Evolutionary conservation across 92 coral and sea anemone genomes (phyloP), one percentile per base, ranked within the genome.

Genomic region (Phymanthus crucifer): DNA sequence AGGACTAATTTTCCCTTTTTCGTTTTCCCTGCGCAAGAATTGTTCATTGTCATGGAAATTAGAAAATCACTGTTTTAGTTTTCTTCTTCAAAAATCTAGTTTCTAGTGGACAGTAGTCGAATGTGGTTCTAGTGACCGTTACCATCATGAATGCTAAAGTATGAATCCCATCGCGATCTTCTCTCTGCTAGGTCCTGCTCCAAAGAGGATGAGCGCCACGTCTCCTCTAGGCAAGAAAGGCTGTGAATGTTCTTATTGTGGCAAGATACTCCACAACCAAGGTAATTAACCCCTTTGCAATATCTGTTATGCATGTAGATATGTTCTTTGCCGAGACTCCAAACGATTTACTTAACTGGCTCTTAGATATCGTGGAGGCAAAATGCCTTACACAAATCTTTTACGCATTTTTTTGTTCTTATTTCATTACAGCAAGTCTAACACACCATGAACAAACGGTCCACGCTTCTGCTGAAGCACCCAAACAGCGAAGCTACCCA

Each of bases 171-270:
- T 19, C 19, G 57, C 6, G 7, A 58, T 14, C 12, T 14, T 29
- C 19, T 73, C 75, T 74, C 4, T 69, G 56, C 32, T 46, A 96
- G 99, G 98, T 37, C 96, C 98, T 0, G 78, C 99, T 17, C 93
- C 94, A 18, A 96, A 96, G 81, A 81, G 99, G 31, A 82, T 93
- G 83, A 92, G 93, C 45, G 93, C 98, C 26, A 96, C 91, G 21
- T 96, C 99, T 4, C 99, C 99, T 29, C 85, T 96, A 18, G 99
- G 99, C 26, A 96, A 96, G 85, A 96, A 96, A 81, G 99, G 99
- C 75, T 96, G 97, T 69, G 99, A 93, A 73, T 96, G 99, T 69
- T 77, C 90, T 29, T 94, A 96, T 76, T 96, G 99, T 66, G 99
- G 99, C 61, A 96, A 96, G 81, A 94, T 96, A 40, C 91, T 96